These are phyloP conservation scores for Latrodectus hesperus DNA, from an alignment of 2,888 invertebrate species.

Conservation along the genomic window DNA sequence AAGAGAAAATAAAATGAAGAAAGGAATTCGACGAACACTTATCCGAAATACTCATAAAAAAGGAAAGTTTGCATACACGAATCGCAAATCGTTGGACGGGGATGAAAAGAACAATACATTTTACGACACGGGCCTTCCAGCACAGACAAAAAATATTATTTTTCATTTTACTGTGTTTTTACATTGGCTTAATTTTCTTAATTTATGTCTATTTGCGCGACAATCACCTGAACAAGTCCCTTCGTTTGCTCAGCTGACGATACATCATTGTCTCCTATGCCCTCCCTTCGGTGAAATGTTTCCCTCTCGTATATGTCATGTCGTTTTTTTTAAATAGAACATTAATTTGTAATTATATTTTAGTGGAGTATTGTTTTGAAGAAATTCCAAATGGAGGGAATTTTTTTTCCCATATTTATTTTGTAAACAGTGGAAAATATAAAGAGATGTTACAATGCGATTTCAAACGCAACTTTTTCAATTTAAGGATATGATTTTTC, in stretches of 20 bases:
- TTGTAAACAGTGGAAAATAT: no score
- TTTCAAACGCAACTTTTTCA: no score
- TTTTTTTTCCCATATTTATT: no score
- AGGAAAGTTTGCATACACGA: conserved; percentile 49
- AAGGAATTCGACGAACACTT: conserved; percentile 53
- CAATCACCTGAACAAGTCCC: conserved; percentile 27
- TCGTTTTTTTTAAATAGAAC: conserved; percentile 55
- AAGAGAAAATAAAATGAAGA: conserved; percentile 42
- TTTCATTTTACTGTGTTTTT: conserved; percentile 41
- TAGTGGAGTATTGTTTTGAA: conserved; percentile 47
- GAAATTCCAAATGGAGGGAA: neutral
- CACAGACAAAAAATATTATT: conserved; percentile 23
- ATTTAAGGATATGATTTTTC: no score
- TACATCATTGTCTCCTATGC: neutral
- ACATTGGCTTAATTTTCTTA: conserved; percentile 62
- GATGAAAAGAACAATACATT: conserved; percentile 54
- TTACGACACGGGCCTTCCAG: conserved; percentile 22
- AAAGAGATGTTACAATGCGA: no score
- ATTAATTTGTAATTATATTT: conserved; percentile 54
- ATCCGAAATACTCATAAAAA: conserved; percentile 52
- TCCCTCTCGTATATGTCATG: conserved; percentile 14
- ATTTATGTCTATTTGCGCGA: conserved; percentile 56
- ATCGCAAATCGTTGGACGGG: conserved; percentile 31
- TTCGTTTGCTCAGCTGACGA: conserved; percentile 46
- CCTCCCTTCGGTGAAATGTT: no score